These are phyloP conservation scores for Sardinella longiceps DNA, from an alignment of 2,797 vertebrate genomes.

Conservation along the genomic window DNA sequence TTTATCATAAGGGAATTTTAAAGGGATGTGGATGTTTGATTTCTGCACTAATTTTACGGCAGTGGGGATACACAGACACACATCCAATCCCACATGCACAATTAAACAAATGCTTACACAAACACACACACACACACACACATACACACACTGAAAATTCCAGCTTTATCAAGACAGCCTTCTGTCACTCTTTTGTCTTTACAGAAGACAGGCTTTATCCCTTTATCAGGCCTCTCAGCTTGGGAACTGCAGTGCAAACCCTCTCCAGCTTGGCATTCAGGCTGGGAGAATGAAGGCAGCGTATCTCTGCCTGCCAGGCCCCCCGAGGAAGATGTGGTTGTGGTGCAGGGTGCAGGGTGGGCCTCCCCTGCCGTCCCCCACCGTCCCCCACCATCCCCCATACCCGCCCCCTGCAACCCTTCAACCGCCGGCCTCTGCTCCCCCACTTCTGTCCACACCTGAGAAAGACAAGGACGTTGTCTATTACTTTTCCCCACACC, in stretches of 20 bases:
- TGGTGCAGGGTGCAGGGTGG: constrained; percentile 9
- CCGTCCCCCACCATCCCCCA: background rate
- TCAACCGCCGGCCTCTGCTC: background rate
- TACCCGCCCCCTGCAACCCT: background rate
- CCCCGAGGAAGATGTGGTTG: constrained; percentile 2
- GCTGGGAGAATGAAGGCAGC: constrained; percentile 48
- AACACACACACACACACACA: constrained; percentile 29
- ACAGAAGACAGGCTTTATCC: constrained; percentile 53
- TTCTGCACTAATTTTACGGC: background rate
- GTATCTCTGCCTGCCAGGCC: constrained; percentile 49
- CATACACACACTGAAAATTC: constrained; percentile 51
- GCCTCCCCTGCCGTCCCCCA: constrained; percentile 37
- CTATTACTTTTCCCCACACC: background rate
- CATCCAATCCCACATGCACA: background rate
- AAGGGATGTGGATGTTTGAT: background rate
- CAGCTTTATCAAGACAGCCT: constrained; percentile 60
- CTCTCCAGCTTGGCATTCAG: constrained; percentile 52
- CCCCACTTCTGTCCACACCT: constrained; percentile 34
- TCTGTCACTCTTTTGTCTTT: constrained; percentile 60
- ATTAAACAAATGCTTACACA: background rate
- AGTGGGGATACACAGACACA: background rate
- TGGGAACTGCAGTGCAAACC: constrained; percentile 54
- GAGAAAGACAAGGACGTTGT: constrained; percentile 31
- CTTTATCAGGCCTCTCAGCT: constrained; percentile 68
- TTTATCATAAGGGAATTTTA: constrained; percentile 11